Conservation (phyloP, 2,113 vertebrate species). For the Cranoglanis bouderius region DNA sequence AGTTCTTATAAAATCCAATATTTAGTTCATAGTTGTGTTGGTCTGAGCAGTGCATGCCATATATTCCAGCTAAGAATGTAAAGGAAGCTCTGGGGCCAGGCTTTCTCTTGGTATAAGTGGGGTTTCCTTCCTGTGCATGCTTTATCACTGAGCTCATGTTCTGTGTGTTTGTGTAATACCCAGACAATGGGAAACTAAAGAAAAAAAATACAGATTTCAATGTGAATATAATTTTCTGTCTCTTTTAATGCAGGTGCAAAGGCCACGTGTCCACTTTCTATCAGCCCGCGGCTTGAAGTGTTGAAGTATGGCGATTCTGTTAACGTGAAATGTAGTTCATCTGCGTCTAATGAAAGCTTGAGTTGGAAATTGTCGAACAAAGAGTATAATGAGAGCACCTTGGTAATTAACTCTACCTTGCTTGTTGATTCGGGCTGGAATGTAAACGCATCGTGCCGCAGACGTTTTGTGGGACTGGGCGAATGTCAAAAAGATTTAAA, state of each 20-base stretch:
- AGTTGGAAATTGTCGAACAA: neutral
- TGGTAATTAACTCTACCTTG: neutral
- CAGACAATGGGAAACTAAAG: neutral
- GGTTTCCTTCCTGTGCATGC: conserved; percentile 7
- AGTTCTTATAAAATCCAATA: neutral
- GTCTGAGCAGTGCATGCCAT: neutral
- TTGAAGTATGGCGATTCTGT: conserved; percentile 15
- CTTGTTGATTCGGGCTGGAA: neutral
- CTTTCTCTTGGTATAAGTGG: neutral
- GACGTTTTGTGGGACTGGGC: neutral
- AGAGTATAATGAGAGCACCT: neutral
- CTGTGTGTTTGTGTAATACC: neutral
- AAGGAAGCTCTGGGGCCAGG: neutral
- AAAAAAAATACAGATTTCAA: neutral
- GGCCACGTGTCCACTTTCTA: conserved; percentile 29
- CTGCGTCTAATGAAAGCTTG: neutral
- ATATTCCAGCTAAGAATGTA: conserved; percentile 5
- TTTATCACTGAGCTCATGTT: conserved; percentile 4
- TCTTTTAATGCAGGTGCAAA: conserved; percentile 32
- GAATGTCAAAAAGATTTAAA: neutral
- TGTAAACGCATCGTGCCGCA: conserved; percentile 7
- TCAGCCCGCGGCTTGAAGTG: neutral
- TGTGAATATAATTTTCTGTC: neutral
- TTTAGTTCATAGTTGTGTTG: neutral
- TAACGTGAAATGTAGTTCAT: neutral